Evolutionary conservation across 2,797 vertebrate genomes (phyloP).

Genomic region (Cottoperca gobio): DNA sequence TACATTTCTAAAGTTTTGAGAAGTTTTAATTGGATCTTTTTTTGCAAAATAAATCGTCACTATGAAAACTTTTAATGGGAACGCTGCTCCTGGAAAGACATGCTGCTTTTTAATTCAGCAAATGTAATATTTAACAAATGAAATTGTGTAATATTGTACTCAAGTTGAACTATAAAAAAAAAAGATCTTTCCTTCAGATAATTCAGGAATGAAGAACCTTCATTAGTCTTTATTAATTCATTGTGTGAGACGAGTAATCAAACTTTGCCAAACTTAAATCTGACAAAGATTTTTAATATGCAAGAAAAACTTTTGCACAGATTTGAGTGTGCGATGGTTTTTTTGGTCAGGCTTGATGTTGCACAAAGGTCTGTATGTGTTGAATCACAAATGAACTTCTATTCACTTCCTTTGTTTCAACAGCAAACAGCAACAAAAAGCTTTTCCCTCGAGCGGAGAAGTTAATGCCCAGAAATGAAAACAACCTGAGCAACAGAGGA

Average conservation of each 20-base stretch:
- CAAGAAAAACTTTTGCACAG: too few species aligned
- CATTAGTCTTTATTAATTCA: background rate
- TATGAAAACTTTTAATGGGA: background rate
- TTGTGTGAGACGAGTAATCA: too few species aligned
- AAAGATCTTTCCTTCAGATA: background rate
- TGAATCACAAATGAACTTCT: background rate
- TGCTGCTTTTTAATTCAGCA: background rate
- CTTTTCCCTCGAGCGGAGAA: background rate
- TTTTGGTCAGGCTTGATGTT: too few species aligned
- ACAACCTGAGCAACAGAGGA: slow-evolving; percentile 9
- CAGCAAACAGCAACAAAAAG: too few species aligned
- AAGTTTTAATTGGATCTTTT: background rate
- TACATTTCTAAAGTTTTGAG: background rate
- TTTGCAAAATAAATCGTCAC: background rate
- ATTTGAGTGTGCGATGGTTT: too few species aligned
- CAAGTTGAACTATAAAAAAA: background rate
- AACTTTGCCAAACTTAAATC: too few species aligned
- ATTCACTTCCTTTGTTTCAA: background rate
- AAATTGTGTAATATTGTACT: background rate
- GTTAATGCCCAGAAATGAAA: background rate
- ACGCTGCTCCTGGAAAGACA: background rate
- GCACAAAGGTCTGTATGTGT: background rate
- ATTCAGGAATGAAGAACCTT: background rate
- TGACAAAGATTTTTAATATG: too few species aligned
- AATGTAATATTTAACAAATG: background rate